Evolutionary conservation across 2,888 invertebrate species (phyloP), one percentile per base, ranked within the genome.

Genomic region (Galeruca laticollis): DNA sequence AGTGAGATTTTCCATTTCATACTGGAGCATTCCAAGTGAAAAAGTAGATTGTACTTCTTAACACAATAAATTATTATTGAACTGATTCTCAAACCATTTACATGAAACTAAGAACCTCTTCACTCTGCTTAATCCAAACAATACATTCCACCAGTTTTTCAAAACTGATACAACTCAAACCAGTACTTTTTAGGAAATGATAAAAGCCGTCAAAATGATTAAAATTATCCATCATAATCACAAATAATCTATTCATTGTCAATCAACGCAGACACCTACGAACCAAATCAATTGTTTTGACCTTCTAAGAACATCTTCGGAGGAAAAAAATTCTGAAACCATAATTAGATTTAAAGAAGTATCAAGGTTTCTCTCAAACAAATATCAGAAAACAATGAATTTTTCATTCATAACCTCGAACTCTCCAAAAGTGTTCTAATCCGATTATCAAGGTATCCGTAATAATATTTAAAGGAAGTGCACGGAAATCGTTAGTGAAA

Each of bases 241-340:
- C 52, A 13, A 52, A 20, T 11, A 52, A 20, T 11, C 52, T 4
- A 21, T 52, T 52, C 52, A 26, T 11, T 10, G 21, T 52, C 52
- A 31, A 52, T 52, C 52, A 52, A 52, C 26, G 11, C 8, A 52
- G 26, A 52, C 52, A 31, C 52, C 52, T 52, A 52, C 52, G 13
- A 20, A 26, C n/a, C n/a, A n/a, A n/a, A n/a, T n/a, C 21, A 51
- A 51, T 11, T 20, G 21, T 52, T 11, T 52, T 26, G 52, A 52
- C 52, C 52, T 52, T 52, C 26, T 31, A 52, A 52, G 20, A 52
- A 31, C 52, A 52, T 52, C 52, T 52, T 52, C 52, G 26, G 52
- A 52, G n/a, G 21, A 52, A 26, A 52, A 52, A 52, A 52, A 52
- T 18, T 52, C 21, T 26, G 1, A 52, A 31, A 52, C 52, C 52